These are phyloP conservation scores for Crenuchus spilurus DNA, from an alignment of 2,797 vertebrate species.

Conservation along the genomic window DNA sequence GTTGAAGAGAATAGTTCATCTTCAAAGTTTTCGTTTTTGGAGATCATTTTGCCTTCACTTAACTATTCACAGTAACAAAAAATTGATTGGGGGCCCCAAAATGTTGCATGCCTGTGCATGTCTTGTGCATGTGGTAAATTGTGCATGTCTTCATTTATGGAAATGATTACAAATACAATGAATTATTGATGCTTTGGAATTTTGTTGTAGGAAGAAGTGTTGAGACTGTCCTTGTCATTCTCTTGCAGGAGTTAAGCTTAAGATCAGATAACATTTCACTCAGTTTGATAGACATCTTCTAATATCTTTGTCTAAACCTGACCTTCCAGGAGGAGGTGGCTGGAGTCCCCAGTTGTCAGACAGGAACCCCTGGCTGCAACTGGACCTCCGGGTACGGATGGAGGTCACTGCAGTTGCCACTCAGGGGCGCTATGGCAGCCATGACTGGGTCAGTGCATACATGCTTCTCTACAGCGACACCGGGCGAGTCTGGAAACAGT, in stretches of 20 bases:
- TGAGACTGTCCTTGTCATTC: too few species aligned
- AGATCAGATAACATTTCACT: not conserved
- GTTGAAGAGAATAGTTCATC: too few species aligned
- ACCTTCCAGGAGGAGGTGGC: slow-evolving; percentile 87
- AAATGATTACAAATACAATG: too few species aligned
- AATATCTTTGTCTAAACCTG: slow-evolving; percentile 28
- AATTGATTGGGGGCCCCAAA: too few species aligned
- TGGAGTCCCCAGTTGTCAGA: slow-evolving; percentile 90
- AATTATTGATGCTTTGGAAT: too few species aligned
- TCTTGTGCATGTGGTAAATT: too few species aligned
- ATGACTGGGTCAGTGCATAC: slow-evolving; percentile 92
- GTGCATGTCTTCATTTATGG: too few species aligned
- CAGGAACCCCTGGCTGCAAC: slow-evolving; percentile 90
- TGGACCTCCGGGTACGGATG: slow-evolving; percentile 90
- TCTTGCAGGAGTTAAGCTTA: not conserved
- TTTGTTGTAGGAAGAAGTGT: too few species aligned
- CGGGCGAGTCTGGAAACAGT: slow-evolving; percentile 89
- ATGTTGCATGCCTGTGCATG: too few species aligned
- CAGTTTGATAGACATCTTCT: slow-evolving; percentile 4
- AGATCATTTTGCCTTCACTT: too few species aligned
- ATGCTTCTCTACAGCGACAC: slow-evolving; percentile 93
- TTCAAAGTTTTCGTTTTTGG: too few species aligned
- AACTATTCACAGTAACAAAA: too few species aligned
- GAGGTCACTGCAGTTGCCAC: slow-evolving; percentile 91
- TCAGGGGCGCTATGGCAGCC: slow-evolving; percentile 90